phyloP scores from a whole-genome alignment of 92 coral and sea anemone species.

The Scolanthus callimorphus region DNA sequence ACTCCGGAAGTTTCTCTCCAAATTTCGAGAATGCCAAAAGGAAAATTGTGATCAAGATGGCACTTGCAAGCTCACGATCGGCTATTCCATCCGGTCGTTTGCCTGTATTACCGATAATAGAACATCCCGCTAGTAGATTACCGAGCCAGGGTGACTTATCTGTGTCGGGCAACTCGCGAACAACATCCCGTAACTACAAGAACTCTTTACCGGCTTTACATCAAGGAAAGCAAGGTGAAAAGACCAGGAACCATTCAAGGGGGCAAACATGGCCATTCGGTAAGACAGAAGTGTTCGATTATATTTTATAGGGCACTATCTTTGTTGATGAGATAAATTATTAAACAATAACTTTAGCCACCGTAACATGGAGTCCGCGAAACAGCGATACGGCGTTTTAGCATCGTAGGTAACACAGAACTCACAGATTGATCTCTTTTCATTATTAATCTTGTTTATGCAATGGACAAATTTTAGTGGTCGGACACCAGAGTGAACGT shows the following conservation, averaged over 20 bases:
- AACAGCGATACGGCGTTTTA: too few relatives aligned
- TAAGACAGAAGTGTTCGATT: slow-evolving; percentile 13
- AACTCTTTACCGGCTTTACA: slow-evolving; percentile 30
- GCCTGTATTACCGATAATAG: slow-evolving; percentile 55
- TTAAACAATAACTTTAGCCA: not conserved
- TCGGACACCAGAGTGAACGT: not conserved
- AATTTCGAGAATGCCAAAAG: not conserved
- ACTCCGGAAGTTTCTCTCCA: too few relatives aligned
- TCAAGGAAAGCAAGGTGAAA: slow-evolving; percentile 9
- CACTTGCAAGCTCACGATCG: not conserved
- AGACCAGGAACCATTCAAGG: slow-evolving; percentile 38
- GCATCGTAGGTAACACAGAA: too few relatives aligned
- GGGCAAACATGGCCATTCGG: slow-evolving; percentile 69
- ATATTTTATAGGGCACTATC: not conserved
- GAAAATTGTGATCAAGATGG: too few relatives aligned
- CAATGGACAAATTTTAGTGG: too few relatives aligned
- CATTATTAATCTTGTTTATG: too few relatives aligned
- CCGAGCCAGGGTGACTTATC: slow-evolving; percentile 48
- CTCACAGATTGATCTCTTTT: too few relatives aligned
- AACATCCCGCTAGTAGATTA: slow-evolving; percentile 56
- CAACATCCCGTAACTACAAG: slow-evolving; percentile 5
- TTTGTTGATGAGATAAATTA: not conserved
- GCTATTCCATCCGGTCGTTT: not conserved
- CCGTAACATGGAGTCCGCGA: too few relatives aligned
- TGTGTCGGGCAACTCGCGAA: slow-evolving; percentile 56